A percentile compares a stretch with the other conserved stretches of the same genome.
Conservation (phyloP, 92 coral and sea anemone genomes). For the Umimayanthus kanabou region DNA sequence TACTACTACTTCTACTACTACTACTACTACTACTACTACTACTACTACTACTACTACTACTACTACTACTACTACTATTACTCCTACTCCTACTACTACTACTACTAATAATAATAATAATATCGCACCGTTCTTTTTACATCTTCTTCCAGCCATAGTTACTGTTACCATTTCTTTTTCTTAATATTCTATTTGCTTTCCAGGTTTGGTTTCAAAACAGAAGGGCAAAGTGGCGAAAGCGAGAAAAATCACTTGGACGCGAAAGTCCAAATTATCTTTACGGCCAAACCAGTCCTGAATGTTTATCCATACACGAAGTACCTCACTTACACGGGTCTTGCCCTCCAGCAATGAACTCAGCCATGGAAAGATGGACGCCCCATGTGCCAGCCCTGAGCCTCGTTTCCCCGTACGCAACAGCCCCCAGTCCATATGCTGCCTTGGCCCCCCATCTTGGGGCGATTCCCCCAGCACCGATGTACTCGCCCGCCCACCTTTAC, state of each 20-base stretch:
- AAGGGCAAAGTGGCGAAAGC: constrained; percentile 97
- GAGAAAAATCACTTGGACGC: constrained; percentile 95
- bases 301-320: constrained; percentile 59
- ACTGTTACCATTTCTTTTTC: not conserved
- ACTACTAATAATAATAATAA: too few relatives aligned
- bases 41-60: not conserved
- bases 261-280: constrained; percentile 91
- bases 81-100: not conserved
- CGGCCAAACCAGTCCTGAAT: constrained; percentile 68
- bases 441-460: constrained; percentile 62
- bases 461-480: constrained; percentile 57
- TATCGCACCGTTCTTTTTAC: not conserved
- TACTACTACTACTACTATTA: not conserved
- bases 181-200: not conserved
- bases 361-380: constrained; percentile 81
- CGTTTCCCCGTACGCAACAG: constrained; percentile 85
- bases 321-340: constrained; percentile 66
- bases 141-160: not conserved
- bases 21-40: not conserved
- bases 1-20: not conserved
- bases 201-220: constrained; percentile 99
- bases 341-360: constrained; percentile 45
- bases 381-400: constrained; percentile 91
- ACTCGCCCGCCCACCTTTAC: constrained; percentile 63
- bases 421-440: constrained; percentile 76